Conservation (phyloP, 2,888 invertebrate genomes). For the Nomada ferruginata region DNA sequence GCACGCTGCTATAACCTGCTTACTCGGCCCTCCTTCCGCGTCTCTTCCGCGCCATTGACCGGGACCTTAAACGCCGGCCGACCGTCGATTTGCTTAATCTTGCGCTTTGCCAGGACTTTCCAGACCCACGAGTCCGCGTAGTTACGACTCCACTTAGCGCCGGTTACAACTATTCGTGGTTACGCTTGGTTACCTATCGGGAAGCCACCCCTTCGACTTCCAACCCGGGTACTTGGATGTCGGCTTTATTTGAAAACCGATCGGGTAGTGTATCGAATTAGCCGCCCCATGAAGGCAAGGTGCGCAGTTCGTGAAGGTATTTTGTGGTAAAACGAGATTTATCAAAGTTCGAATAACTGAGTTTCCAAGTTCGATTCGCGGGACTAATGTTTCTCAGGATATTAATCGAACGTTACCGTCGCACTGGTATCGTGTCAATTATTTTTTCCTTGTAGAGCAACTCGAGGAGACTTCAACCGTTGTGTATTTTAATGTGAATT, state of each 20-base stretch:
- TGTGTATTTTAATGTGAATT: too few species aligned
- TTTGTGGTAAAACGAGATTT: neutral
- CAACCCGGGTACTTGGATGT: conserved; percentile 23
- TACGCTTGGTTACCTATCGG: conserved; percentile 65
- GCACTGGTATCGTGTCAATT: conserved; percentile 9
- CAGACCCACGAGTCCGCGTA: conserved; percentile 63
- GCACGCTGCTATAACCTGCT: conserved; percentile 69
- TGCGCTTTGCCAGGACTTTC: conserved; percentile 74
- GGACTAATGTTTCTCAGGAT: too few species aligned
- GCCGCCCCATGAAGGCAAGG: conserved; percentile 1
- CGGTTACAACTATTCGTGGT: conserved; percentile 64
- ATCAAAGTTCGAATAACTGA: neutral
- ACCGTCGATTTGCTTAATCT: conserved; percentile 80
- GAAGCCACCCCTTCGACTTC: conserved; percentile 32
- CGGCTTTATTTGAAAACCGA: conserved; percentile 47
- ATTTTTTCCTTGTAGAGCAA: conserved; percentile 38
- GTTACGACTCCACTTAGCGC: conserved; percentile 66
- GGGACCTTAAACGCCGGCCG: conserved; percentile 78
- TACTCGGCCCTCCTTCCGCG: conserved; percentile 75
- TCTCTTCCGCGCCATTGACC: conserved; percentile 82
- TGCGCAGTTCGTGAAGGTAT: neutral
- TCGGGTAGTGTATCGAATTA: conserved; percentile 33
- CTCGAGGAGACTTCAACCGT: neutral
- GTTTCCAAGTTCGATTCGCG: too few species aligned
- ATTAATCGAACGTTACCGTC: neutral